phyloP scores from a whole-genome alignment of 2,888 invertebrate genomes.

The Plusia festucae region DNA sequence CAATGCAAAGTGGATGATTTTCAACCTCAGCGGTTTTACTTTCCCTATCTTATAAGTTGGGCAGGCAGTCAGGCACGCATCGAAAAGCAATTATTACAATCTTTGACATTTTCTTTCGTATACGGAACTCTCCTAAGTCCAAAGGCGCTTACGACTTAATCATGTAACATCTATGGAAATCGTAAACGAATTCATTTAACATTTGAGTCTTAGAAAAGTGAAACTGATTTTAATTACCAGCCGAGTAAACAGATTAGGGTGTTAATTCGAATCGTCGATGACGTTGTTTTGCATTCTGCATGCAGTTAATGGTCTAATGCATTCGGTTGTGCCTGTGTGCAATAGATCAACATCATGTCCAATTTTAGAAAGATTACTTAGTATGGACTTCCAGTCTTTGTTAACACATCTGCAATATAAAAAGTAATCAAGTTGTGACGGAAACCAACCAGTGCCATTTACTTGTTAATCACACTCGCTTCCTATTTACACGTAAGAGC shows the following conservation, averaged over 20 bases:
- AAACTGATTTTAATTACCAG: slow-evolving; percentile 43
- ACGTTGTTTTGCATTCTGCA: slow-evolving; percentile 9
- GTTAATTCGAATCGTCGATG: slow-evolving; percentile 8
- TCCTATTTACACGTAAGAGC: background rate
- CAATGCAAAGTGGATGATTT: slow-evolving; percentile 4
- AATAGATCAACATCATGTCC: background rate
- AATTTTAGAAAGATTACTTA: background rate
- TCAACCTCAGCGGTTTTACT: slow-evolving; percentile 1
- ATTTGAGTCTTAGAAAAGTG: slow-evolving; percentile 40
- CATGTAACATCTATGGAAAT: slow-evolving; percentile 49
- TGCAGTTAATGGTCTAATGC: slow-evolving; percentile 20
- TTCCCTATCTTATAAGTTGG: background rate
- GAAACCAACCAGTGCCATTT: background rate
- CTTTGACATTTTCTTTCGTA: slow-evolving; percentile 23
- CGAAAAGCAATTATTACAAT: background rate
- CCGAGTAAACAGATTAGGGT: slow-evolving; percentile 23
- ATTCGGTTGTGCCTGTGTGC: slow-evolving; percentile 14
- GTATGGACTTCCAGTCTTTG: background rate
- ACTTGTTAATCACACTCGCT: background rate
- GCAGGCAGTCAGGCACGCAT: background rate
- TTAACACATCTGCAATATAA: background rate
- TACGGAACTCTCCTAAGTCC: slow-evolving; percentile 19
- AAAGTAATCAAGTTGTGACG: background rate
- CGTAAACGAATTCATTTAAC: slow-evolving; percentile 34
- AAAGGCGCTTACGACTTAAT: slow-evolving; percentile 21